Evolutionary conservation across 2,888 invertebrate species (phyloP).

Genomic region (Labia minor): DNA sequence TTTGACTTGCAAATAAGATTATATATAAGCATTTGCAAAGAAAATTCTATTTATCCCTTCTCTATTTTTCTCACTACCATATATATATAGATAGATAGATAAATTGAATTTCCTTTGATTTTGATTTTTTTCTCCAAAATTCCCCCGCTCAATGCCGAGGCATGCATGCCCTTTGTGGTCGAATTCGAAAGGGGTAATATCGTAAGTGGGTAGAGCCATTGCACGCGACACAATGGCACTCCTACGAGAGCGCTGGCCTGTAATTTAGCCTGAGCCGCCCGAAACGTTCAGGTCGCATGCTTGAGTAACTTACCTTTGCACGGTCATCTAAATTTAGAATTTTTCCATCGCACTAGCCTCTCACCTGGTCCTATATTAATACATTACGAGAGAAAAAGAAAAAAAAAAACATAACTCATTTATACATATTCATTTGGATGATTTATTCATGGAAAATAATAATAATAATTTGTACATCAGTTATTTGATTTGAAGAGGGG

Average conservation of each 20-base stretch:
- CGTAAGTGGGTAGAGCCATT: background rate
- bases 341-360: no score
- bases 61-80: no score
- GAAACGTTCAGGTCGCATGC: background rate
- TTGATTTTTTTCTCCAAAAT: background rate
- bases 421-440: background rate
- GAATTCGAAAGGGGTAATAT: background rate
- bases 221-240: conserved; percentile 8
- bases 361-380: no score
- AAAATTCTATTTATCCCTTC: no score
- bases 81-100: no score
- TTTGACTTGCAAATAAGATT: no score
- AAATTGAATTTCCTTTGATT: background rate
- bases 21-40: no score
- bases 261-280: background rate
- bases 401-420: background rate
- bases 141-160: background rate
- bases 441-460: conserved; percentile 13
- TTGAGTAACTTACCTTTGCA: background rate
- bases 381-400: background rate
- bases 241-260: background rate
- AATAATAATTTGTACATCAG: conserved; percentile 7
- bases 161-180: background rate
- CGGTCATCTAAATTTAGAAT: background rate
- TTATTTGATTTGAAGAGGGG: conserved; percentile 1